These are phyloP conservation scores for Hemitrygon akajei DNA, from an alignment of 2,797 vertebrate species.

Conservation along the genomic window DNA sequence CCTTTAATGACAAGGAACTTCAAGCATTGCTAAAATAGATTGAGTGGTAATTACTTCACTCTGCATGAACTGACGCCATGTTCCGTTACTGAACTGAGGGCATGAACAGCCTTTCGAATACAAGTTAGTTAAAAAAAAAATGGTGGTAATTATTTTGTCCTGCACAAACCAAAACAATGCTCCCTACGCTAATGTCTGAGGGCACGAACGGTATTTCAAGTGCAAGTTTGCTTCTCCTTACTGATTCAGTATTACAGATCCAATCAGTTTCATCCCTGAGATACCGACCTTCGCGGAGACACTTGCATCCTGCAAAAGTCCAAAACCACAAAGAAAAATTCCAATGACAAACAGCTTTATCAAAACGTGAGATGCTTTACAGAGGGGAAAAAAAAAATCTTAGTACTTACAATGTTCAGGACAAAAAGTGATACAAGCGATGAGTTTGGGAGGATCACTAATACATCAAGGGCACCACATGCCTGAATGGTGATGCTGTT, in stretches of 20 bases:
- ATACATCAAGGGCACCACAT: background rate
- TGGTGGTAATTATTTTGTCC: no score
- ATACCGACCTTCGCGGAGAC: background rate
- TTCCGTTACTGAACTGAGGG: no score
- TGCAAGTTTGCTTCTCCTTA: background rate
- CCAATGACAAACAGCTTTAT: background rate
- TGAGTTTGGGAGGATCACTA: slow-evolving; percentile 6
- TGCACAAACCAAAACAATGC: no score
- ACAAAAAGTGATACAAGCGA: slow-evolving; percentile 4
- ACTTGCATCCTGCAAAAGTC: background rate
- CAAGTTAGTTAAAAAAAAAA: no score
- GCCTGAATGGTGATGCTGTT: background rate
- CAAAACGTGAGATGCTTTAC: background rate
- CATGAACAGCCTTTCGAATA: no score
- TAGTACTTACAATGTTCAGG: slow-evolving; percentile 18
- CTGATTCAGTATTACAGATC: background rate
- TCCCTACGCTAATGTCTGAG: no score
- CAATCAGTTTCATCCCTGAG: background rate
- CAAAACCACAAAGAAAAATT: background rate
- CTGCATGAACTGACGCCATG: no score
- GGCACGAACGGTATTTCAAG: no score
- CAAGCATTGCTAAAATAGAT: no score
- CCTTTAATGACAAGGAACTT: no score
- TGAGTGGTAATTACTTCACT: no score
- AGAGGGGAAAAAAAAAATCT: background rate